phyloP scores from a whole-genome alignment of 1,140 invertebrate genomes.

The Yoshiicerus persimilis region DNA sequence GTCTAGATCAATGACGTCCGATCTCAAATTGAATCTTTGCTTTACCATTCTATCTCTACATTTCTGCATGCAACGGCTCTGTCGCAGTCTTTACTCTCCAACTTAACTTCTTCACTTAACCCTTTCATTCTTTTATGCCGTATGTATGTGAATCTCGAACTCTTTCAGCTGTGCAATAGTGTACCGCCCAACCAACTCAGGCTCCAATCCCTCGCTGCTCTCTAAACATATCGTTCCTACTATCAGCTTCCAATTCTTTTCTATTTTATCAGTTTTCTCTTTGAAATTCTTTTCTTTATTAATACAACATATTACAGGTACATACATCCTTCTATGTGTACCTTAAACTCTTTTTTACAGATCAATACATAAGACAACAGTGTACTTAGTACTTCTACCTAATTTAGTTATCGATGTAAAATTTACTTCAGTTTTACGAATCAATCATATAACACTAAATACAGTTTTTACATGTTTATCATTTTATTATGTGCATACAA shows the following conservation, averaged over 20 bases:
- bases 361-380: no score
- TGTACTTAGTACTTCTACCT: no score
- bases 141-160: not conserved
- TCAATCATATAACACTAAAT: no score
- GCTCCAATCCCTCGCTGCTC: not conserved
- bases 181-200: not conserved
- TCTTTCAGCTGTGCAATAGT: not conserved
- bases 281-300: not conserved
- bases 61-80: not conserved
- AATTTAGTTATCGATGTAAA: no score
- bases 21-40: slow-evolving; percentile 10
- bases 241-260: not conserved
- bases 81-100: slow-evolving; percentile 15
- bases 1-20: slow-evolving; percentile 18
- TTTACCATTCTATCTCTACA: not conserved
- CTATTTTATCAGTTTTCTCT: not conserved
- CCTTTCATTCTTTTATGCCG: not conserved
- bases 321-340: no score
- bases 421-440: no score
- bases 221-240: not conserved
- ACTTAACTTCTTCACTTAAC: not conserved
- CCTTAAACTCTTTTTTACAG: no score
- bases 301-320: no score
- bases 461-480: no score
- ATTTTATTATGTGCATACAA: no score